Evolutionary conservation across 2,113 vertebrate species (phyloP), one percentile per base, ranked within the genome.

Genomic region (Arvicanthis niloticus): DNA sequence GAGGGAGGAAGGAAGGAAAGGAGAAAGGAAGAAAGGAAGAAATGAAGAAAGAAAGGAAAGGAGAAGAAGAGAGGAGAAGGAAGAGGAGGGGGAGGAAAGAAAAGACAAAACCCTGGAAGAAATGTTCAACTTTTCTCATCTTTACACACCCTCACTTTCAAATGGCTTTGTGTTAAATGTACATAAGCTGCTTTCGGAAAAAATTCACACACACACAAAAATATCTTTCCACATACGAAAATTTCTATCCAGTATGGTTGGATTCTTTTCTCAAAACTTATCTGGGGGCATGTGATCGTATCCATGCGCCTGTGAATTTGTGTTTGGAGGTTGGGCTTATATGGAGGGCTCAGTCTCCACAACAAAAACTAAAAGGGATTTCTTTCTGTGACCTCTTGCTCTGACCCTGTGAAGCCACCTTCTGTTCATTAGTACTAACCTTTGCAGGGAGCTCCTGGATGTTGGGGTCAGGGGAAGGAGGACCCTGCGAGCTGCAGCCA

Each of bases 371-470:
- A 51, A 97, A 96, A 31, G 2, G 31, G n/a, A 85, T 56, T 11
- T 65, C 76, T 96, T 92, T 58, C 97, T 75, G 87, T 95, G 51
- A 77, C 78, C 56, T 75, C 88, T 10, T 12, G 85, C 92, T 97
- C 77, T 94, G 88, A 72, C 95, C 91, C 78, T 95, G 93, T 92
- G 92, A 48, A 97, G 58, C 56, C 76, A 78, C 45, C 87, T 97
- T 92, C 37, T 31, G 88, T 96, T 97, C 97, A 97, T 96, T 98
- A 97, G 78, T 85, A 87, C 95, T 96, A 94, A 97, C 88, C 53
- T 92, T 84, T 95, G 93, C 82, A 84, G 84, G 45, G 58, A 48
- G 0, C n/a, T 92, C 88, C 24, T 89, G 97, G 84, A n/a, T 81
- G 78, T 37, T 21, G 48, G 21, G 94, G 31, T 29, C 12, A 4